phyloP scores from a whole-genome alignment of 2,797 vertebrate genomes.

The Corythornis leucogaster region DNA sequence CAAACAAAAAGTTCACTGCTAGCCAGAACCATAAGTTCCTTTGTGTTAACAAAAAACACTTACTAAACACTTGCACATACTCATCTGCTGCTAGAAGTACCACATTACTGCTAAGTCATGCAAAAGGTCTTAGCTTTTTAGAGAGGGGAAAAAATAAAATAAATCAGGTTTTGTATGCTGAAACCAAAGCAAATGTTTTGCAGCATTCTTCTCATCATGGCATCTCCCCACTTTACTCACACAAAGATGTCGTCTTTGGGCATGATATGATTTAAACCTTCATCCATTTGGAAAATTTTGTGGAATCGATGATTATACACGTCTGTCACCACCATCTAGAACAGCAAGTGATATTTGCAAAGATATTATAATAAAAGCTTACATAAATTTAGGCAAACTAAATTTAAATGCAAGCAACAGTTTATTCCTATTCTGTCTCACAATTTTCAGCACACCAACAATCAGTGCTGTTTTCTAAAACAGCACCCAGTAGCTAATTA shows the following conservation, averaged over 20 bases:
- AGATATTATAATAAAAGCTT: neutral
- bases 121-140: neutral
- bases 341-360: conserved; percentile 45
- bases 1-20: neutral
- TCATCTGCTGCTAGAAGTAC: neutral
- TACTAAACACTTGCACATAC: neutral
- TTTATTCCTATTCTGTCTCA: neutral
- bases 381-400: neutral
- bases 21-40: neutral
- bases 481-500: neutral
- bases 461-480: neutral
- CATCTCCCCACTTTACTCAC: conserved; percentile 80
- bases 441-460: neutral
- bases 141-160: neutral
- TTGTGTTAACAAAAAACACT: neutral
- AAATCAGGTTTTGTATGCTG: neutral
- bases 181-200: neutral
- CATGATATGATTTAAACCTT: conserved; percentile 94
- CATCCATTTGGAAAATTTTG: conserved; percentile 94
- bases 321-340: conserved; percentile 96
- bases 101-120: neutral
- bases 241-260: conserved; percentile 97
- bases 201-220: neutral
- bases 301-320: conserved; percentile 98
- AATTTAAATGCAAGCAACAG: neutral